Evolutionary conservation across 2,113 vertebrate species (phyloP).

Genomic region (Labeo catla): DNA sequence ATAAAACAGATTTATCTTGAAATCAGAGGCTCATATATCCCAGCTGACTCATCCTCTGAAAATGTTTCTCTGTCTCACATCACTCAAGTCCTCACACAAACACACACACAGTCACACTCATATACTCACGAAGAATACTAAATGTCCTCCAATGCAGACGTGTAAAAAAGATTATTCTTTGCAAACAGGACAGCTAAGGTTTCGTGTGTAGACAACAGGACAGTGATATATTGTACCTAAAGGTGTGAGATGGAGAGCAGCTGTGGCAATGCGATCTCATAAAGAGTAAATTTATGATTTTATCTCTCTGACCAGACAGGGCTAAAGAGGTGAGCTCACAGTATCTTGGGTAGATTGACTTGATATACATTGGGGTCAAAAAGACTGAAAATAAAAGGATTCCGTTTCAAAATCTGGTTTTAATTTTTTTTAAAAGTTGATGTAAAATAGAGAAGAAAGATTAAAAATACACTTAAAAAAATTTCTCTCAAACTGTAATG

Average conservation of each 20-base stretch:
- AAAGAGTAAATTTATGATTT: conserved; percentile 44
- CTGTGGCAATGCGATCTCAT: conserved; percentile 28
- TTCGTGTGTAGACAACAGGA: neutral
- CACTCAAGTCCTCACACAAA: conserved; percentile 33
- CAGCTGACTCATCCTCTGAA: conserved; percentile 49
- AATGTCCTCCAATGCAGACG: neutral
- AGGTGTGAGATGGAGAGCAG: conserved; percentile 13
- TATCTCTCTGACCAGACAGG: conserved; percentile 42
- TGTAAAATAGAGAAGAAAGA: too few relatives aligned
- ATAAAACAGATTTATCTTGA: conserved; percentile 64
- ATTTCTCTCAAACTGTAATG: too few relatives aligned
- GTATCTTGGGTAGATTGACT: conserved; percentile 7
- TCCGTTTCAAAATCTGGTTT: neutral
- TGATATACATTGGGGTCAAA: neutral
- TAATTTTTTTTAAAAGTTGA: too few relatives aligned
- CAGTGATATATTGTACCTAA: conserved; percentile 12
- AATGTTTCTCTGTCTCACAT: conserved; percentile 44
- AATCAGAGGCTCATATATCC: conserved; percentile 56
- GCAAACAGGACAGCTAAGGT: neutral
- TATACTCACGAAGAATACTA: neutral
- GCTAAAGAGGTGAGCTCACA: conserved; percentile 39
- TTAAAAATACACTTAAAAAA: too few relatives aligned
- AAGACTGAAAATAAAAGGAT: neutral
- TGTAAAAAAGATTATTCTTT: neutral
- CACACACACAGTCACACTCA: neutral